Percentiles rank a stretch among this genome's conserved stretches.
phyloP scores from a whole-genome alignment of 2,888 invertebrate species.

The Napeogenes sylphis region DNA sequence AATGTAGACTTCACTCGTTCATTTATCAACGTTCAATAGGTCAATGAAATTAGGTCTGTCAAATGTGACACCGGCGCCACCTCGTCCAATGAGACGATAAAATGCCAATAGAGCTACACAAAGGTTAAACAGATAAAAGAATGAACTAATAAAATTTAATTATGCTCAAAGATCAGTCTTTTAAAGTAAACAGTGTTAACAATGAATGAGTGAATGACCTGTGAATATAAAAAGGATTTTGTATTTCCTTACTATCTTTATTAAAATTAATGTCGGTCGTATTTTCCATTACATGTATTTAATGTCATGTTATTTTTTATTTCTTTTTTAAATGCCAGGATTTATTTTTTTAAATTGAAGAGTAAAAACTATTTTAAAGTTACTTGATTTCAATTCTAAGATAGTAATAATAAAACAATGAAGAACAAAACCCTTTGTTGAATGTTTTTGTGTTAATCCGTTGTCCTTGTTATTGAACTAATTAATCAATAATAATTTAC shows the following conservation, averaged over 20 bases:
- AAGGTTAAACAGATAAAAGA: constrained; percentile 8
- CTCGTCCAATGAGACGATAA: constrained; percentile 32
- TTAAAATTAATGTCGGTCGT: no score
- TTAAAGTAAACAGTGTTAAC: no score
- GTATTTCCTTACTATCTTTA: no score
- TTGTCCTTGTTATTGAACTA: constrained; percentile 1
- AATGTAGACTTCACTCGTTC: background rate
- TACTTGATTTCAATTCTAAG: background rate
- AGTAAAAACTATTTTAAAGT: no score
- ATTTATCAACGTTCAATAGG: constrained; percentile 30
- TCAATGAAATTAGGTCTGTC: constrained; percentile 37
- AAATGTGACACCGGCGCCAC: constrained; percentile 36
- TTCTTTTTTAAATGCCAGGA: no score
- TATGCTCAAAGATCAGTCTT: no score
- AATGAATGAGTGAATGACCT: no score
- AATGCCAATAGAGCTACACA: constrained; percentile 30
- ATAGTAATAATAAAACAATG: background rate
- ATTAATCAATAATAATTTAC: background rate
- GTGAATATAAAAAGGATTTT: no score
- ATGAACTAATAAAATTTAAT: no score
- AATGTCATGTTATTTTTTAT: no score
- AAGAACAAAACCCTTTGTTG: background rate
- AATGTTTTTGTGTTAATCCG: background rate
- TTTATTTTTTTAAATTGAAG: no score
- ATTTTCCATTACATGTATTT: no score